A percentile compares a stretch with the other conserved stretches of the same genome.
Evolutionary conservation across 2,888 invertebrate genomes (phyloP).

Genomic region (Ligdia adustata): DNA sequence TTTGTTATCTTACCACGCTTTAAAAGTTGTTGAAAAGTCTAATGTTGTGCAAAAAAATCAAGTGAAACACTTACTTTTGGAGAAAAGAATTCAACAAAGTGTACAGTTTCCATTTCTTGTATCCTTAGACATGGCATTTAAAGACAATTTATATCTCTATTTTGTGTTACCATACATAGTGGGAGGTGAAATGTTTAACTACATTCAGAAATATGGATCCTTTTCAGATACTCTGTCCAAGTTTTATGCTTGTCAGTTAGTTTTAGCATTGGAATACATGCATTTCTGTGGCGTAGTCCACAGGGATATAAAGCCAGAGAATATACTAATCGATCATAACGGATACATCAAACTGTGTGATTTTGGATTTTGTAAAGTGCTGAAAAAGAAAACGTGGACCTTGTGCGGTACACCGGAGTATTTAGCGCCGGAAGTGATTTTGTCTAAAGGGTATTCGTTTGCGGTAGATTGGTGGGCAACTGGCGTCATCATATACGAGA

Average conservation of each 20-base stretch:
- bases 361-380: constrained; percentile 95
- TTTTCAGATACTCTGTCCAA: constrained; percentile 90
- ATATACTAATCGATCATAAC: constrained; percentile 89
- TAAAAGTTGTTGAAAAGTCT: constrained; percentile 94
- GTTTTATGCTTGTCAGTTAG: constrained; percentile 96
- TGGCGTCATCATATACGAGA: constrained; percentile 94
- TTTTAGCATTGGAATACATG: constrained; percentile 94
- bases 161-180: constrained; percentile 92
- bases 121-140: constrained; percentile 90
- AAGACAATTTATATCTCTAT: constrained; percentile 93
- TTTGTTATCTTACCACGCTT: constrained; percentile 88
- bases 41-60: constrained; percentile 94
- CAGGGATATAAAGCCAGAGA: constrained; percentile 96
- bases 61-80: constrained; percentile 93
- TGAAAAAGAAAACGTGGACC: constrained; percentile 92
- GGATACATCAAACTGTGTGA: constrained; percentile 94
- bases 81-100: constrained; percentile 93
- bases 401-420: constrained; percentile 98
- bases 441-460: constrained; percentile 94
- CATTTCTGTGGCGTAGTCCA: constrained; percentile 93
- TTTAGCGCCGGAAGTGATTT: constrained; percentile 95
- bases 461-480: constrained; percentile 98
- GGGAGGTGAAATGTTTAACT: constrained; percentile 94
- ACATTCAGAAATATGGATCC: constrained; percentile 85
- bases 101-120: constrained; percentile 94